Percentiles rank a stretch among this genome's conserved stretches.
phyloP scores from a whole-genome alignment of 2,888 invertebrate species.

The Dendrolimus pini region DNA sequence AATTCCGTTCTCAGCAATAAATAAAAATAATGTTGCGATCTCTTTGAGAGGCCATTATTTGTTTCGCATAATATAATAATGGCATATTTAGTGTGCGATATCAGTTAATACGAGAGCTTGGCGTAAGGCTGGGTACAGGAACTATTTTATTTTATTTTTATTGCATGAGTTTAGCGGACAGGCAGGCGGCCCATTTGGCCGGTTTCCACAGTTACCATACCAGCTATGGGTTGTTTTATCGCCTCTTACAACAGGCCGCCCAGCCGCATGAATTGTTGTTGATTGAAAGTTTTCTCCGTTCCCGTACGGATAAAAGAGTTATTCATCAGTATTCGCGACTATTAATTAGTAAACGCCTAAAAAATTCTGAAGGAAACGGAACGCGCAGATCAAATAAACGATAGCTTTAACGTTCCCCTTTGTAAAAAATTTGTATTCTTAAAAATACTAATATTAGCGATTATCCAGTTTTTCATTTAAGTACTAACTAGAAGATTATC shows the following conservation, averaged over 20 bases:
- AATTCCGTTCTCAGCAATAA: constrained; percentile 59
- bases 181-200: background rate
- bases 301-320: background rate
- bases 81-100: constrained; percentile 74
- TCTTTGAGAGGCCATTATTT: constrained; percentile 58
- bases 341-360: too few relatives aligned
- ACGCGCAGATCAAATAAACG: too few relatives aligned
- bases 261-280: background rate
- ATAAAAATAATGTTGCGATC: constrained; percentile 40
- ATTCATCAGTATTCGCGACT: too few relatives aligned
- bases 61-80: constrained; percentile 68
- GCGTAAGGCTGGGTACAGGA: constrained; percentile 36
- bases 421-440: too few relatives aligned
- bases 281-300: background rate
- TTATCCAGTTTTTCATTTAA: too few relatives aligned
- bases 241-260: background rate
- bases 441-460: too few relatives aligned
- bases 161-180: background rate
- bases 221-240: background rate
- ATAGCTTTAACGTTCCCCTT: too few relatives aligned
- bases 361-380: too few relatives aligned
- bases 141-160: background rate
- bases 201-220: too few relatives aligned
- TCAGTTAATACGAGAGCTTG: constrained; percentile 71
- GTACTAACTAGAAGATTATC: too few relatives aligned